Conservation (phyloP, 1,140 invertebrate genomes). For the Aphis craccivora region DNA sequence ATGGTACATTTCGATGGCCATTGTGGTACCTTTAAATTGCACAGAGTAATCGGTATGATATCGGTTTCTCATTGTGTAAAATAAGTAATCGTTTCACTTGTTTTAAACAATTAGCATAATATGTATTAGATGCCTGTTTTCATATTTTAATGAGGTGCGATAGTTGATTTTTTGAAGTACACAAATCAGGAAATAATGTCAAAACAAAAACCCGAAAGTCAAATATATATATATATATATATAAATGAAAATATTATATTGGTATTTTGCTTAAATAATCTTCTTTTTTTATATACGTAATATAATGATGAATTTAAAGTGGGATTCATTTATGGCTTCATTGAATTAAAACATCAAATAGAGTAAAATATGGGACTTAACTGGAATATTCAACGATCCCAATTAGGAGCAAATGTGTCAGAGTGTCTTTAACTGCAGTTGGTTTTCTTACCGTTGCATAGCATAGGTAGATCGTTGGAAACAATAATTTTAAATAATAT, state of each 20-base stretch:
- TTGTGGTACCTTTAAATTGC: not conserved
- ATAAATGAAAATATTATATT: not conserved
- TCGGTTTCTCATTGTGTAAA: too few species aligned
- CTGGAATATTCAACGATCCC: not conserved
- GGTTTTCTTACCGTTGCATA: not conserved
- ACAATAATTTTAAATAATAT: not conserved
- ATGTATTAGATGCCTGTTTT: not conserved
- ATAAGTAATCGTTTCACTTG: not conserved
- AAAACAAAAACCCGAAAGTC: too few species aligned
- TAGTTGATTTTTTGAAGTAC: not conserved
- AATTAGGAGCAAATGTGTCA: not conserved
- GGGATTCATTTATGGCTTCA: not conserved
- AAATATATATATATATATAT: not conserved
- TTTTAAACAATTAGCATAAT: not conserved
- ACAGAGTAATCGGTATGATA: too few species aligned
- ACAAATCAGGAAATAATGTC: not conserved
- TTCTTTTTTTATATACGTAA: not conserved
- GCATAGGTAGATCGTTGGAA: not conserved
- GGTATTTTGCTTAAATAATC: not conserved
- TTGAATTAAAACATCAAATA: not conserved
- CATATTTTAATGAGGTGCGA: not conserved
- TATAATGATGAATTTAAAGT: not conserved
- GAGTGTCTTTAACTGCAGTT: not conserved
- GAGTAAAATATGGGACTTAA: not conserved
- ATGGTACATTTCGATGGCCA: not conserved